Evolutionary conservation across 2,113 vertebrate genomes (phyloP), one percentile per base, ranked within the genome.

Genomic region (Phalacrocorax brasilianus): DNA sequence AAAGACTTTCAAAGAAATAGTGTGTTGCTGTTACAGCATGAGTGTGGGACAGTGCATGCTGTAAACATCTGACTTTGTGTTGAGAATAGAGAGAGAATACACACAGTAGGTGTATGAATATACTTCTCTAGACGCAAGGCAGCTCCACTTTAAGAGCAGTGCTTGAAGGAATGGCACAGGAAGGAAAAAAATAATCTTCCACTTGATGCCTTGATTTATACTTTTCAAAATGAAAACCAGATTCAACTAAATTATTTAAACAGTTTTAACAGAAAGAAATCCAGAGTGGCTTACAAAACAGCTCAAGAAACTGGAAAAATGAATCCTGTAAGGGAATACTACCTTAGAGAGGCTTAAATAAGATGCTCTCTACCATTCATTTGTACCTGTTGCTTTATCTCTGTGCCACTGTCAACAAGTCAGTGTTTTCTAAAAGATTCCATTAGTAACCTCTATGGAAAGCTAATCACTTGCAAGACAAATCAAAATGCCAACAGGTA

Each of bases 1-100:
- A 38, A 98, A 98, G 94, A 99, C 98, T 7, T 99, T 99, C 94
- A 98, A 97, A 65, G 99, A 99, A 79, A 98, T 99, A 4, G 95
- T 99, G 55, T 99, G 98, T 8, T 97, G 98, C 95, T 99, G 98
- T 81, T 95, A 92, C 0, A 72, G 98, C n/a, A 7, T 95, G 87
- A 97, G 62, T 70, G 85, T 97, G 94, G 97, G 97, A 12, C 97
- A 98, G 91, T 97, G 81, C 18, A 35, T 92, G 94, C 83, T 97
- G 83, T 97, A 52, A 95, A 28, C 81, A 2, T 17, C 52, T 5
- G 24, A 61, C 53, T 87, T 7, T 76, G 80, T 70, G 32, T 19
- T 65, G 30, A 40, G 28, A 71, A 35, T 5, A 77, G 76, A 76
- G 49, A 67, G 26, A 27, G 52, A 32, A 59, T 40, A 8, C 56